Evolutionary conservation across 1,140 invertebrate species (phyloP).

Genomic region (Diabrotica undecimpunctata): DNA sequence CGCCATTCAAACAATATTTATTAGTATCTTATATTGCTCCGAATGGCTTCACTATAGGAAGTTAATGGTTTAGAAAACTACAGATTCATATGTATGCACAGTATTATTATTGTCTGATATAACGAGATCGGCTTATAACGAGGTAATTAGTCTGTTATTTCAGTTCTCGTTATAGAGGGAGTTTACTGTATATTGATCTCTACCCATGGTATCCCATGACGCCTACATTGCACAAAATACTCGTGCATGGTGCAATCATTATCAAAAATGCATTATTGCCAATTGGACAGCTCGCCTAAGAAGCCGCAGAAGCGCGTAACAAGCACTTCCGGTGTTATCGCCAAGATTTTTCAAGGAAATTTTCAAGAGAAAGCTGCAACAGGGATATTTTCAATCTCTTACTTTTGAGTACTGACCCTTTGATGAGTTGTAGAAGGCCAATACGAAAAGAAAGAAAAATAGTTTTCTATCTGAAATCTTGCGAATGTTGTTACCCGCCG

Average conservation of each 20-base stretch:
- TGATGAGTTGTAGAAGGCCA: slow-evolving; percentile 19
- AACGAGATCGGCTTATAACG: too few species aligned
- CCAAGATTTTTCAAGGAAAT: slow-evolving; percentile 30
- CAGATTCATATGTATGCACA: too few species aligned
- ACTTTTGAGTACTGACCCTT: slow-evolving; percentile 32
- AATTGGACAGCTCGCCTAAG: slow-evolving; percentile 33
- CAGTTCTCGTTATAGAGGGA: too few species aligned
- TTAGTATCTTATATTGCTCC: too few species aligned
- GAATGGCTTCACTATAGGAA: too few species aligned
- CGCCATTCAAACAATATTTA: too few species aligned
- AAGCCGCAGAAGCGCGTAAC: slow-evolving; percentile 22
- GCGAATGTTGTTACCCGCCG: background rate
- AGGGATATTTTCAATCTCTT: slow-evolving; percentile 33
- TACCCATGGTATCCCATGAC: slow-evolving; percentile 41
- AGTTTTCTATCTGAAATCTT: background rate
- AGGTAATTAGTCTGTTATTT: too few species aligned
- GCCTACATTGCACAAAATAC: slow-evolving; percentile 41
- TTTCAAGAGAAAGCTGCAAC: slow-evolving; percentile 30
- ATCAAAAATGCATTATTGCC: slow-evolving; percentile 33
- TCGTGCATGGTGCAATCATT: slow-evolving; percentile 31
- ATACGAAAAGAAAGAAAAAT: slow-evolving; percentile 4
- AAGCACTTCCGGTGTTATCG: slow-evolving; percentile 29
- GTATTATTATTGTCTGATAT: too few species aligned
- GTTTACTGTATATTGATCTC: too few species aligned
- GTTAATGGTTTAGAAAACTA: too few species aligned